A percentile compares a stretch with the other conserved stretches of the same genome.
These are phyloP conservation scores for Amyelois transitella DNA, from an alignment of 1,140 invertebrate genomes.

Conservation along the genomic window DNA sequence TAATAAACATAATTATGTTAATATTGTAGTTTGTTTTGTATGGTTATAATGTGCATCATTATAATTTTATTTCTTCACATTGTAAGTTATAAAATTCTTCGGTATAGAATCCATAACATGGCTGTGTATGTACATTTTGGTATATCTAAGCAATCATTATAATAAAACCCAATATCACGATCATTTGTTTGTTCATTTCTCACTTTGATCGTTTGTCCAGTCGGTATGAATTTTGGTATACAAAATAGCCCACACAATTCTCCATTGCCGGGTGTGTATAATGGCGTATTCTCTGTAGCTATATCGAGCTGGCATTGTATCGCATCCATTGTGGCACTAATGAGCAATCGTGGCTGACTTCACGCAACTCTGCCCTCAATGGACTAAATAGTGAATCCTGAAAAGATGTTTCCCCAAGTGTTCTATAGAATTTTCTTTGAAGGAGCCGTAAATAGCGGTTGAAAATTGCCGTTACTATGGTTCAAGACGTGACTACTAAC, in stretches of 20 bases:
- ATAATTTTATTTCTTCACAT: too few relatives aligned
- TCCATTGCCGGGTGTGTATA: neutral
- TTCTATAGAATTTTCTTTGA: neutral
- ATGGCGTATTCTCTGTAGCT: neutral
- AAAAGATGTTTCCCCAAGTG: slow-evolving; percentile 24
- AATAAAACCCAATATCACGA: neutral
- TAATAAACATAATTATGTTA: too few relatives aligned
- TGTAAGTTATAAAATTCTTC: too few relatives aligned
- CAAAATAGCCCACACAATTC: neutral
- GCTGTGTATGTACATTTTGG: too few relatives aligned
- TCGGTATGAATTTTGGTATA: neutral
- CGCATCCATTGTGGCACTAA: slow-evolving; percentile 49
- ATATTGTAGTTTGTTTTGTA: too few relatives aligned
- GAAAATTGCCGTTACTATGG: neutral
- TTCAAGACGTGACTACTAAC: neutral
- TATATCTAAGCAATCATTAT: neutral
- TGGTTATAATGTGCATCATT: too few relatives aligned
- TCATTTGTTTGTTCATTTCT: neutral
- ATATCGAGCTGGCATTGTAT: slow-evolving; percentile 28
- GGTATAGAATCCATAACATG: too few relatives aligned
- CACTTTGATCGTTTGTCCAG: neutral
- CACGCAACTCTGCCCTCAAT: slow-evolving; percentile 35
- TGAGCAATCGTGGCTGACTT: slow-evolving; percentile 51
- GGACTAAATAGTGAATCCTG: slow-evolving; percentile 16
- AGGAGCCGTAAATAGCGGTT: neutral